Percentiles rank a stretch among this genome's conserved stretches.
Evolutionary conservation across 2,113 vertebrate species (phyloP).

Genomic region (Dicentrarchus labrax): DNA sequence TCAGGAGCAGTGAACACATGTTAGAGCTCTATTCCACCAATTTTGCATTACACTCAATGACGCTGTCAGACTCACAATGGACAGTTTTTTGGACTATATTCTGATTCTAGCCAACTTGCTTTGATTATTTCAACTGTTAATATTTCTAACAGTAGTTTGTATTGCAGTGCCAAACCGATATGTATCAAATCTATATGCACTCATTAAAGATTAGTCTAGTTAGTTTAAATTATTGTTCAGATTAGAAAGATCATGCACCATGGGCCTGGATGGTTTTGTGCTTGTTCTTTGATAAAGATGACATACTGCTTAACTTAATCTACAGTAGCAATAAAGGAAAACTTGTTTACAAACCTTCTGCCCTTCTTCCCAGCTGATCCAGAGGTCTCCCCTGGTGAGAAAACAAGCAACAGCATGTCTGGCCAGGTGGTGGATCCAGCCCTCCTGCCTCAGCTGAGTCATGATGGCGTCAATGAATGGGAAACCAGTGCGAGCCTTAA

Average conservation of each 20-base stretch:
- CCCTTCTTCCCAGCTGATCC: conserved; percentile 84
- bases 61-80: not conserved
- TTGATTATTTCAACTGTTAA: too few species aligned
- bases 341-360: conserved; percentile 74
- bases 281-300: not conserved
- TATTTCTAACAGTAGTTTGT: too few species aligned
- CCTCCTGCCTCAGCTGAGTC: conserved; percentile 83
- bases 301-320: not conserved
- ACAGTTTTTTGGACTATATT: too few species aligned
- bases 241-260: not conserved
- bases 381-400: conserved; percentile 81
- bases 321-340: not conserved
- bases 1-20: conserved; percentile 1
- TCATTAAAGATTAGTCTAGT: too few species aligned
- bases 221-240: too few species aligned
- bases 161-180: too few species aligned
- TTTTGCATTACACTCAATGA: not conserved
- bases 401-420: conserved; percentile 84
- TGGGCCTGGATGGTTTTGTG: not conserved
- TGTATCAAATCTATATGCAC: not conserved
- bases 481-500: conserved; percentile 78
- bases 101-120: too few species aligned
- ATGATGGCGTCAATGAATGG: conserved; percentile 84
- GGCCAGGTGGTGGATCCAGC: conserved; percentile 86
- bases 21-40: not conserved